phyloP scores from a whole-genome alignment of 2,888 invertebrate species.

The Xanthorhoe designata region DNA sequence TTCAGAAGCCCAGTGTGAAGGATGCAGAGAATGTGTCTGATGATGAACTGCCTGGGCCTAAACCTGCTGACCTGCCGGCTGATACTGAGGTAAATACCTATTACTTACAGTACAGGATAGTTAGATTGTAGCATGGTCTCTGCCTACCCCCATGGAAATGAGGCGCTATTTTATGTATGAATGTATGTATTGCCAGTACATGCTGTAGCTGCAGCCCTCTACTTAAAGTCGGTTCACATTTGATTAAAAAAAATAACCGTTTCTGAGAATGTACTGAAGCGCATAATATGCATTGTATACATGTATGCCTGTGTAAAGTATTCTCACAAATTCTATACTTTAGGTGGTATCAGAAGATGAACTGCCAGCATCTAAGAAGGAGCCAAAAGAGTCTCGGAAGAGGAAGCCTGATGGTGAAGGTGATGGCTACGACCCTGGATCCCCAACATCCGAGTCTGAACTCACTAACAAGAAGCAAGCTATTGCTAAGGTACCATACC shows the following conservation, averaged over 20 bases:
- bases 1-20: slow-evolving; percentile 90
- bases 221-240: too few species aligned
- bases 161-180: too few species aligned
- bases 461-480: slow-evolving; percentile 86
- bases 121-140: background rate
- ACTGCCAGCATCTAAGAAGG: slow-evolving; percentile 88
- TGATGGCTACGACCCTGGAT: slow-evolving; percentile 91
- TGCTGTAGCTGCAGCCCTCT: too few species aligned
- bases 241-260: too few species aligned
- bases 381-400: slow-evolving; percentile 81
- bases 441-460: slow-evolving; percentile 91
- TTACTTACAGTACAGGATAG: slow-evolving; percentile 8
- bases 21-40: slow-evolving; percentile 94
- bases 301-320: background rate
- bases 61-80: slow-evolving; percentile 89
- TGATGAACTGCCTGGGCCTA: slow-evolving; percentile 90
- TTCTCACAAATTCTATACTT: slow-evolving; percentile 1
- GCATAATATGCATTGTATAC: too few species aligned
- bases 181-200: too few species aligned
- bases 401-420: slow-evolving; percentile 82
- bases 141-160: too few species aligned
- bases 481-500: slow-evolving; percentile 66
- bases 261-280: too few species aligned
- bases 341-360: slow-evolving; percentile 93
- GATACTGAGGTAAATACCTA: slow-evolving; percentile 87